Base-by-base conservation (phyloP, 1,140 invertebrate species). In the Tribolium castaneum region DNA sequence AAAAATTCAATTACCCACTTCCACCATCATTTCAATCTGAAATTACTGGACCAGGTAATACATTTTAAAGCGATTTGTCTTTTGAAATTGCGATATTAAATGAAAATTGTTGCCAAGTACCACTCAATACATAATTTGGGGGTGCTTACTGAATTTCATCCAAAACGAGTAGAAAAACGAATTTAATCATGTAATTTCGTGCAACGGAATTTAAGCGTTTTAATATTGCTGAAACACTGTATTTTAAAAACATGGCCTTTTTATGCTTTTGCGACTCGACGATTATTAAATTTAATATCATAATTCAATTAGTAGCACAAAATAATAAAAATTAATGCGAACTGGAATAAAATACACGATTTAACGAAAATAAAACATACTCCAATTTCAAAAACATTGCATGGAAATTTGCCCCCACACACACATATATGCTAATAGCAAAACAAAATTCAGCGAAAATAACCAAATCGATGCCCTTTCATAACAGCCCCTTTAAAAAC, bases 41-140 rank as follows among this genome's bases (percentile, higher is more conserved):
- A 66, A 35, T 66, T 66, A 35, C 59, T 66, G 59, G 59, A 66
- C 59, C 59, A 66, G 30, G 59, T 66, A 66, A 66, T 66, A 66
- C 30, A 66, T 14, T 66, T 35, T 66, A 66, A 66, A 66, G 30
- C 25, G 59, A 66, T 66, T 66, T 66, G 59, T 66, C 59, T 66
- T 59, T 66, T 66, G 25, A 66, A 35, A 66, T 35, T 9, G 59
- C 25, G 25, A 66, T 66, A 66, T 66, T 66, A 66, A 66, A 66
- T 22, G 59, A 66, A 66, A 66, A 66, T 66, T 66, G 59, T 66
- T 66, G n/a, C 25, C 59, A 66, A 66, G 59, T 66, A 66, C 30
- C 30, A 35, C 59, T 66, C 59, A 66, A 66, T 66, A 66, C 59
- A 66, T 66, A 66, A 66, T 66, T 66, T 66, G n/a, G 25, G 54